phyloP scores from a whole-genome alignment of 2,797 vertebrate genomes.

The Aratinga solstitialis region DNA sequence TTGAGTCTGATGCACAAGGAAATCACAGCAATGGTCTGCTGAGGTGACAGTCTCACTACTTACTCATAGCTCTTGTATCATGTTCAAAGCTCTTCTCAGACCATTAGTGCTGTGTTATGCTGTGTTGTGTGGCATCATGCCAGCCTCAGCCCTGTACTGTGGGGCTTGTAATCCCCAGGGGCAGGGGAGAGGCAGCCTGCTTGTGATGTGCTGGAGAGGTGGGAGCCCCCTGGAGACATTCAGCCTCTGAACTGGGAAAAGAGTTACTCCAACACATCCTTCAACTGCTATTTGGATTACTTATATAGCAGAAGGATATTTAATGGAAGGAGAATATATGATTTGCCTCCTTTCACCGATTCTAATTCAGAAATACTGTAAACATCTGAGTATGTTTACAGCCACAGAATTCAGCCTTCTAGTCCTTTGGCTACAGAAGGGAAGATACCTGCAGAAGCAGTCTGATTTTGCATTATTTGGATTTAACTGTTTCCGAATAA shows the following conservation, averaged over 20 bases:
- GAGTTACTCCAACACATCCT: neutral
- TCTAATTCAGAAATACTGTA: neutral
- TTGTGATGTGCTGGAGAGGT: accelerated
- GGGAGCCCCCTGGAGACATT: neutral
- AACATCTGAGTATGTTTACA: neutral
- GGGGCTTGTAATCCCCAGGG: accelerated
- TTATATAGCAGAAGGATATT: neutral
- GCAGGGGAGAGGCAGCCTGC: neutral
- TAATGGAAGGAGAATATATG: neutral
- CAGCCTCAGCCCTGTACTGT: neutral
- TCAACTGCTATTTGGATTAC: neutral
- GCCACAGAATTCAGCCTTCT: neutral
- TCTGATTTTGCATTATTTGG: neutral
- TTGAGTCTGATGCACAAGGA: neutral
- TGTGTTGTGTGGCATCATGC: neutral
- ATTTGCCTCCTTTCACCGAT: neutral
- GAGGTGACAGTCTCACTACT: neutral
- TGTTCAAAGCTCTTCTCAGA: neutral
- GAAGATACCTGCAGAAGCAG: neutral
- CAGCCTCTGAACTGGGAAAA: neutral
- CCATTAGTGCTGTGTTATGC: accelerated
- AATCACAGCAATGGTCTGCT: neutral
- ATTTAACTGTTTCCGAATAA: neutral
- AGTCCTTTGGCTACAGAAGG: neutral
- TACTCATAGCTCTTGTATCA: neutral